Percentiles rank a stretch among this genome's conserved stretches.
These are phyloP conservation scores for Aleiodes sp. DNA, from an alignment of 1,140 invertebrate species.

Conservation along the genomic window DNA sequence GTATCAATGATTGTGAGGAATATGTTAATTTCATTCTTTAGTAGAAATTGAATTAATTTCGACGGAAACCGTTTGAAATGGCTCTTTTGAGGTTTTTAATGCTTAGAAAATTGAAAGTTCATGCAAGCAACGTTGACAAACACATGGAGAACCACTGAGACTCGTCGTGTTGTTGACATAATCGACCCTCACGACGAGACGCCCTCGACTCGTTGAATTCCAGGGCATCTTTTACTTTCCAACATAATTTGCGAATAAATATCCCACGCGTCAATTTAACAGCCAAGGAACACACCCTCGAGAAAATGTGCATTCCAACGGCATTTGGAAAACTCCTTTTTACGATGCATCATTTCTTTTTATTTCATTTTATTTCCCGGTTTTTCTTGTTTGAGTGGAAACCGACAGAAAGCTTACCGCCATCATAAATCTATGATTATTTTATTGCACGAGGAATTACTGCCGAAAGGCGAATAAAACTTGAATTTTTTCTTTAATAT, in stretches of 20 bases:
- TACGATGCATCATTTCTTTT: too few relatives aligned
- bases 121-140: background rate
- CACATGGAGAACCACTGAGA: constrained; percentile 45
- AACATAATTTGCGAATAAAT: constrained; percentile 39
- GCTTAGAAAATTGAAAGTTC: too few relatives aligned
- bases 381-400: background rate
- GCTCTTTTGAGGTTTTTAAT: too few relatives aligned
- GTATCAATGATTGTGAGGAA: too few relatives aligned
- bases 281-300: background rate
- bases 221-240: constrained; percentile 21
- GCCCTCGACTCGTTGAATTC: constrained; percentile 30
- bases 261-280: constrained; percentile 8
- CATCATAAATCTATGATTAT: constrained; percentile 56
- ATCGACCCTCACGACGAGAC: constrained; percentile 46
- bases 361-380: background rate
- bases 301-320: constrained; percentile 1
- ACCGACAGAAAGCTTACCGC: constrained; percentile 26
- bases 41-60: too few relatives aligned
- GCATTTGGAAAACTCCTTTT: background rate
- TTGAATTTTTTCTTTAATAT: too few relatives aligned
- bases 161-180: constrained; percentile 44
- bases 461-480: background rate
- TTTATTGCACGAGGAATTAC: constrained; percentile 42
- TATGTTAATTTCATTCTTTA: too few relatives aligned
- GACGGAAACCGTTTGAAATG: too few relatives aligned